Evolutionary conservation across 2,888 invertebrate species (phyloP), one percentile per base, ranked within the genome.

Genomic region (Opisthograptis luteolata): DNA sequence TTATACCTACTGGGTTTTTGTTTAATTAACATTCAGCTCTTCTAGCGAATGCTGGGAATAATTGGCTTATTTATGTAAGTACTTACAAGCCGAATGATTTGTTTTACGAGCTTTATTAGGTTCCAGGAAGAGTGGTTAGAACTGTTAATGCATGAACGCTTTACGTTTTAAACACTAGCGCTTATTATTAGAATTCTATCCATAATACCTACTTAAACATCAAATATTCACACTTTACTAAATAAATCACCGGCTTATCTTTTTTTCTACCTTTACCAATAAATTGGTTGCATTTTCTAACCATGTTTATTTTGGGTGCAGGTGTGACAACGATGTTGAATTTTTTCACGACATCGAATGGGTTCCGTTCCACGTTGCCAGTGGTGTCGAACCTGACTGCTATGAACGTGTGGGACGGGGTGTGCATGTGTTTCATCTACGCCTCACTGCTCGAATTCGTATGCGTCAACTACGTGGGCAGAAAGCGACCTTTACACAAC

Each of bases 261-360:
- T 28, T n/a, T 31, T 31, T 13, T 19, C 6, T 36, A 12, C 7
- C 1, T 4, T 31, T 15, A 15, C 14, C n/a, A 24, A n/a, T 35
- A n/a, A n/a, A 35, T n/a, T 17, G 17, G 1, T 15, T 3, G 2
- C 4, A 9, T 25, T 10, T 9, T 55, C 52, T 58, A 60, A 62
- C 35, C 30, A 19, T 27, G 13, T 55, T 50, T 58, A 51, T 72
- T 77, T 58, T 55, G 55, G 49, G 81, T 78, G 62, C 91, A 96
- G 97, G 97, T 90, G 97, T 98, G 79, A 98, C 98, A 73, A 98
- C 98, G 87, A 98, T 98, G 97, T 95, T 98, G 94, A 98, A 97
- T 92, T 98, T 98, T 94, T 98, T 98, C 95, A 98, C 97, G 72
- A 98, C 97, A 79, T 97, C 97, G 68, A 97, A 96, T 82, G 96